phyloP scores from a whole-genome alignment of 2,888 invertebrate species.

The Eulithis prunata region DNA sequence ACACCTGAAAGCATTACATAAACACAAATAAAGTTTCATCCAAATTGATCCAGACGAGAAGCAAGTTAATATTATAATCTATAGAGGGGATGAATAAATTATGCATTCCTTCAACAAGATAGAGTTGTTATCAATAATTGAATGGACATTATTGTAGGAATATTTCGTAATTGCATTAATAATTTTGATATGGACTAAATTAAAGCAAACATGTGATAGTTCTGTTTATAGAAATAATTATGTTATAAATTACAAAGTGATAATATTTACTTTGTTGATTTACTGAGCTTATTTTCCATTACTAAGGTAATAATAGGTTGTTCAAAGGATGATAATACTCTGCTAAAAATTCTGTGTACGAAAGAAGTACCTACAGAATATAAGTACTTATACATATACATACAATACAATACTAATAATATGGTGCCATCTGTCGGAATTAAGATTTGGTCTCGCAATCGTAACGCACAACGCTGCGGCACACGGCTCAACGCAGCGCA shows the following conservation, averaged over 20 bases:
- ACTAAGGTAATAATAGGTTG: background rate
- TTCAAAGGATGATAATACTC: too few relatives aligned
- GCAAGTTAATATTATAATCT: background rate
- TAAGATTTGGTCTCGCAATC: too few relatives aligned
- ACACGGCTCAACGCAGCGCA: too few relatives aligned
- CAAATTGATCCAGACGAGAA: background rate
- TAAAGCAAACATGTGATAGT: constrained; percentile 15
- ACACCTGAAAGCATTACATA: constrained; percentile 56
- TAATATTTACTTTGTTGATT: background rate
- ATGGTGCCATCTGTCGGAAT: too few relatives aligned
- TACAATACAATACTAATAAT: too few relatives aligned
- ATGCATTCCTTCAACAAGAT: background rate
- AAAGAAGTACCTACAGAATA: too few relatives aligned
- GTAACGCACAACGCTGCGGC: too few relatives aligned
- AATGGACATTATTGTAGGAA: constrained; percentile 24
- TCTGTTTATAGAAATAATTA: constrained; percentile 12
- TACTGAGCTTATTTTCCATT: constrained; percentile 1
- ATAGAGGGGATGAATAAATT: background rate
- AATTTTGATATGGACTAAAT: constrained; percentile 10
- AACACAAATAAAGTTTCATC: background rate
- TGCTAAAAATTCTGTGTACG: too few relatives aligned
- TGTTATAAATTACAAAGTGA: constrained; percentile 11
- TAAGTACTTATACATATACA: too few relatives aligned
- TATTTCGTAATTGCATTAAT: constrained; percentile 27
- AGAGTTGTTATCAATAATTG: constrained; percentile 13